Conservation (phyloP, 2,113 vertebrate species). For the Patagioenas fasciata region DNA sequence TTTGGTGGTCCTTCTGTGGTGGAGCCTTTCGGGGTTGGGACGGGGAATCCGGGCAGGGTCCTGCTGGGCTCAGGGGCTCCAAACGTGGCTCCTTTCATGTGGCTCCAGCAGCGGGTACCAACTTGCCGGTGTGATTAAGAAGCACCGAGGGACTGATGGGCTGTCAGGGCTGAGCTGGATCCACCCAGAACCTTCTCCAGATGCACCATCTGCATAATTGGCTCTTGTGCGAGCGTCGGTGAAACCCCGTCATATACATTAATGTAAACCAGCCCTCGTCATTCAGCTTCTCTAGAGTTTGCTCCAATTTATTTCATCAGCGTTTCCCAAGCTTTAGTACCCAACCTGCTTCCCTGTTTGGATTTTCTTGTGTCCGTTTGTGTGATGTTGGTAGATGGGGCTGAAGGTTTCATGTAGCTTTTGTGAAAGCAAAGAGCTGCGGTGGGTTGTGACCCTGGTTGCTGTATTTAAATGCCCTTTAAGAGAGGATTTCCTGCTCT, state of each 20-base stretch:
- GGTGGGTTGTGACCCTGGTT: fast-evolving
- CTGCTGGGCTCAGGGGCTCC: background rate
- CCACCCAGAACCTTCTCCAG: constrained; percentile 61
- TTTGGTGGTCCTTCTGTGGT: no score
- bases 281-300: background rate
- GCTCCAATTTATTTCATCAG: background rate
- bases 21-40: background rate
- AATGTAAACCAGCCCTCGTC: background rate
- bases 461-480: fast-evolving
- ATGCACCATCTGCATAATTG: constrained; percentile 4
- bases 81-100: background rate
- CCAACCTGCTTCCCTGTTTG: background rate
- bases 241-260: background rate
- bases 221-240: background rate
- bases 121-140: background rate
- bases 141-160: background rate
- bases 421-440: background rate
- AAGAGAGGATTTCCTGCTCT: background rate
- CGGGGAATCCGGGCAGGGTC: fast-evolving
- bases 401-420: background rate
- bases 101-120: background rate
- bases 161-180: constrained; percentile 2
- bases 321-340: background rate
- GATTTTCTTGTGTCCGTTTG: background rate
- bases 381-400: fast-evolving